Conservation (phyloP, 2,113 vertebrate species). For the Hippocampus mohnikei region DNA sequence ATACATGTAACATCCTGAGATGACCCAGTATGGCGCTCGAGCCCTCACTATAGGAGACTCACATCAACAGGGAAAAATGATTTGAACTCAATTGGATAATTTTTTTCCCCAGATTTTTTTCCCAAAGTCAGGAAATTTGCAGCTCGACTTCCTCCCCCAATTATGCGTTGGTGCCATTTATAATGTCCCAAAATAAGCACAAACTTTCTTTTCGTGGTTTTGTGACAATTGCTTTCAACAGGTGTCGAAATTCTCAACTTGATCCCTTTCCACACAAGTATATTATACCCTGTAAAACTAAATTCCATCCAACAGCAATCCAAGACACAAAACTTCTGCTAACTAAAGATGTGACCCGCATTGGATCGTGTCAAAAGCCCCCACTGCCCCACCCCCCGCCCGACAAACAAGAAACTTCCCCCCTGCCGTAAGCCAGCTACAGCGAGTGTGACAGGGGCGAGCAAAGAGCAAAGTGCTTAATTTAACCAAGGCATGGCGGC, state of each 20-base stretch:
- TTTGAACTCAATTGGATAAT: too few species aligned
- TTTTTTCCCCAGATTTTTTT: too few species aligned
- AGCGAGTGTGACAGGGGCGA: constrained; percentile 34
- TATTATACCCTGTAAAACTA: neutral
- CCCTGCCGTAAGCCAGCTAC: constrained; percentile 38
- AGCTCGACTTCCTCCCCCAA: neutral
- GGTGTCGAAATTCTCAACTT: neutral
- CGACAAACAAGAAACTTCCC: constrained; percentile 40
- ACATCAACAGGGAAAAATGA: too few species aligned
- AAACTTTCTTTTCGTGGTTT: neutral
- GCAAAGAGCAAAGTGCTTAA: constrained; percentile 63
- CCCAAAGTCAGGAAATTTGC: neutral
- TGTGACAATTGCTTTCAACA: neutral
- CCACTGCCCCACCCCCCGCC: constrained; percentile 2
- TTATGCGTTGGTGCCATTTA: neutral
- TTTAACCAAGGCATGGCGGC: constrained; percentile 50
- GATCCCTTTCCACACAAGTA: neutral
- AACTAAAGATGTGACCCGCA: constrained; percentile 5
- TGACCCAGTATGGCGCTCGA: too few species aligned
- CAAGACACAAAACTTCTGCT: neutral
- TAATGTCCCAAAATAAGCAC: neutral
- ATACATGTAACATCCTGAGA: too few species aligned
- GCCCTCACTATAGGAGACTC: too few species aligned
- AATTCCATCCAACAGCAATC: neutral
- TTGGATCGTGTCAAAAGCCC: constrained; percentile 26